Evolutionary conservation across 2,888 invertebrate genomes (phyloP), one percentile per base, ranked within the genome.

Genomic region (Odontocolon sp.): DNA sequence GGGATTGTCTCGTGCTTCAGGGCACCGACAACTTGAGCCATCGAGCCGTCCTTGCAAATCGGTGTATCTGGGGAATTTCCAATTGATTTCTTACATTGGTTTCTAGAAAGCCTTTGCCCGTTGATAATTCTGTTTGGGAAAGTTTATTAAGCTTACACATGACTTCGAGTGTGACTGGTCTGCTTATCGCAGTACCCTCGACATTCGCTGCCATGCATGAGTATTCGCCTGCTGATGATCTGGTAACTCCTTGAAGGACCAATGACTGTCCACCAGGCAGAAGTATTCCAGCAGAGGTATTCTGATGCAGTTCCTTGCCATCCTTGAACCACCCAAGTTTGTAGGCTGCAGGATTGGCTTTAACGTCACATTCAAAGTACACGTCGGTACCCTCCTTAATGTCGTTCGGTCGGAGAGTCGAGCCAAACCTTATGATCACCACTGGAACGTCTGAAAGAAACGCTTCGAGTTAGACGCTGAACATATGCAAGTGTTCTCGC

Each of bases 381-480:
- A 96, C 96, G 90, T 96, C 96, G 87, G 96, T 96, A 23, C 96
- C 96, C 91, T 97, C 97, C 90, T 96, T 96, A 88, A 97, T 96
- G 90, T 96, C 96, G 83, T 95, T 94, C 3, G 96, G 95, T 89
- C 95, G 96, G 80, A 97, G 91, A 84, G 94, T 96, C 79, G 96
- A 95, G 59, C 96, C 96, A 93, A 97, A 95, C 91, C 95, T 95
- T 83, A 96, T 92, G 79, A 94, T 93, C 31, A 96, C 95, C 77
- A 95, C 94, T 18, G 97, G 97, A 84, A 94, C 93, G 92, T 95
- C 97, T 97, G 92, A 57, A 91, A 92, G 86, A 11, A 16, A 66
- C 28, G 8, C 3, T 14, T 33, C n/a, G 42, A 5, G 56, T 54
- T 14, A 14, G 21, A 14, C 16, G 36, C 6, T 16, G 9, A 64